These are phyloP conservation scores for Hyphantria cunea DNA, from an alignment of 1,140 invertebrate species.

Conservation along the genomic window DNA sequence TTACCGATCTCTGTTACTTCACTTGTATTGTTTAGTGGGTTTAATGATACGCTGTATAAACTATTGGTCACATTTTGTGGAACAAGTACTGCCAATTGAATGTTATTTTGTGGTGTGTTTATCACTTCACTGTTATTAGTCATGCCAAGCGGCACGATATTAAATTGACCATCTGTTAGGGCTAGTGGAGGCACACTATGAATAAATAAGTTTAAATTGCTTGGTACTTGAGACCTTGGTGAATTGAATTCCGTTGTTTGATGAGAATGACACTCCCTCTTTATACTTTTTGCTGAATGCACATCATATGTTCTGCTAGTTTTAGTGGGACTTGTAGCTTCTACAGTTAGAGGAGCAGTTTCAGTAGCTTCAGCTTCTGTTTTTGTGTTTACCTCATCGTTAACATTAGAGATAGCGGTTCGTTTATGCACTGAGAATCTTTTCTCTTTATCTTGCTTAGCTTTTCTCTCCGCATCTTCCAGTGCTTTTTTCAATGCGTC, in stretches of 20 bases:
- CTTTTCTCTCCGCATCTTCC: conserved; percentile 84
- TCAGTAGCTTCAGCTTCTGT: conserved; percentile 34
- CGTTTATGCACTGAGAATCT: conserved; percentile 65
- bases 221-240: conserved; percentile 59
- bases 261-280: conserved; percentile 63
- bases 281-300: conserved; percentile 65
- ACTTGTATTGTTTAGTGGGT: conserved; percentile 52
- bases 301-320: conserved; percentile 69
- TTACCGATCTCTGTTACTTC: conserved; percentile 66
- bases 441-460: conserved; percentile 82
- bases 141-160: conserved; percentile 75
- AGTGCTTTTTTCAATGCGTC: conserved; percentile 84
- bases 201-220: conserved; percentile 74
- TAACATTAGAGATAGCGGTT: conserved; percentile 37
- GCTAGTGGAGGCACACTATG: conserved; percentile 71
- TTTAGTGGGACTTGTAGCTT: conserved; percentile 67
- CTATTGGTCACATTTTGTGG: conserved; percentile 74
- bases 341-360: conserved; percentile 35
- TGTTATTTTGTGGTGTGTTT: conserved; percentile 60
- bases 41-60: conserved; percentile 68
- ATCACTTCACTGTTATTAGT: conserved; percentile 65
- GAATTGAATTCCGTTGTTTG: conserved; percentile 73
- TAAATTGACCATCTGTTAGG: conserved; percentile 67
- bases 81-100: conserved; percentile 83
- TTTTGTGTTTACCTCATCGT: conserved; percentile 42